Conservation (phyloP, 2,113 vertebrate genomes). For the Eidolon helvum region DNA sequence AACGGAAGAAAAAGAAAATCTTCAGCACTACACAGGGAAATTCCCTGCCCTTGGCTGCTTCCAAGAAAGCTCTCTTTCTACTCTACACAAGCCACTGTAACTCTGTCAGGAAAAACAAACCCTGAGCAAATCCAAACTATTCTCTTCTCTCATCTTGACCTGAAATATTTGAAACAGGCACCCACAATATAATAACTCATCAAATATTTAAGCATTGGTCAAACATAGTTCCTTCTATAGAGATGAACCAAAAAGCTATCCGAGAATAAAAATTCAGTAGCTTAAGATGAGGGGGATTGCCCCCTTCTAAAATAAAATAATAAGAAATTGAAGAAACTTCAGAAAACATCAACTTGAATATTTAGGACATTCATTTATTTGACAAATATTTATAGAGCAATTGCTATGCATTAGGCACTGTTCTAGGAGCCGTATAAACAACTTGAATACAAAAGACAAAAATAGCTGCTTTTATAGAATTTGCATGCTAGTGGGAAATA, state of each 20-base stretch:
- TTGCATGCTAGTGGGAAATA: background rate
- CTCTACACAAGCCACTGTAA: background rate
- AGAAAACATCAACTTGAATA: background rate
- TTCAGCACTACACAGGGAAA: background rate
- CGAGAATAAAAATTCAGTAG: background rate
- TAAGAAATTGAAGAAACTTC: background rate
- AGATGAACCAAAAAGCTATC: background rate
- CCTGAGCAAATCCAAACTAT: background rate
- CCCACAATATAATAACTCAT: background rate
- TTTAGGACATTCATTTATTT: background rate
- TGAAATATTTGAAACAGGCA: slow-evolving; percentile 15
- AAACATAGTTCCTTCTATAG: background rate
- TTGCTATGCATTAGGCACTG: background rate
- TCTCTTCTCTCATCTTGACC: background rate
- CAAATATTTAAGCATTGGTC: background rate
- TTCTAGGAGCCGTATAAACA: background rate
- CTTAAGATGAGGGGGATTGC: background rate
- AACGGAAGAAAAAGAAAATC: background rate
- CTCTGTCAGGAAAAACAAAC: background rate
- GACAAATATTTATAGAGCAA: background rate
- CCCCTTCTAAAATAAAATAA: background rate
- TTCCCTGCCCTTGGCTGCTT: background rate
- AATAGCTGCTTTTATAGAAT: background rate
- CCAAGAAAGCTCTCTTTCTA: background rate
- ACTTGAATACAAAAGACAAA: background rate